A percentile compares a stretch with the other conserved stretches of the same genome.
phyloP scores from a whole-genome alignment of 1,140 invertebrate species.

The Ptiloglossa arizonensis region DNA sequence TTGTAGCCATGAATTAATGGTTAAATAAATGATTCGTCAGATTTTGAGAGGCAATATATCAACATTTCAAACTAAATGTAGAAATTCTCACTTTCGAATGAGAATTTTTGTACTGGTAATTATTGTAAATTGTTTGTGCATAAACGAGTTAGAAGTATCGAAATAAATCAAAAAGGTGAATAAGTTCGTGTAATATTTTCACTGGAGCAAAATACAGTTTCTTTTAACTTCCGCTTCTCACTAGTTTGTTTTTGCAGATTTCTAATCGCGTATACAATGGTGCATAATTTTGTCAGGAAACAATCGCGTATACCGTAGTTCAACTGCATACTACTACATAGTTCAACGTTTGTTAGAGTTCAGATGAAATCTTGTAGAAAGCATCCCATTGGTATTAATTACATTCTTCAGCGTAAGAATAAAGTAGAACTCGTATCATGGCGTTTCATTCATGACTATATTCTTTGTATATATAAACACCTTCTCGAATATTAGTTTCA shows the following conservation, averaged over 20 bases:
- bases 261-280: conserved; percentile 12
- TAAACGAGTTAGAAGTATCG: neutral
- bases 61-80: too few species aligned
- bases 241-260: neutral
- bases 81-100: too few species aligned
- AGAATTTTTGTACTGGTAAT: too few species aligned
- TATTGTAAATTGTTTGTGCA: too few species aligned
- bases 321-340: too few species aligned
- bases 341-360: conserved; percentile 9
- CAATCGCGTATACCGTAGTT: neutral
- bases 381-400: conserved; percentile 11
- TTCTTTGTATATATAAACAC: neutral
- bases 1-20: too few species aligned
- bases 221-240: neutral
- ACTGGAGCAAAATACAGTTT: conserved; percentile 1
- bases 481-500: neutral
- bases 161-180: neutral
- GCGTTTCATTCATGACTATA: too few species aligned
- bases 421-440: neutral
- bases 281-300: neutral
- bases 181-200: neutral
- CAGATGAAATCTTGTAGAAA: conserved; percentile 15
- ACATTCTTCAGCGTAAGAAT: too few species aligned
- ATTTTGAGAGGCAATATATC: too few species aligned
- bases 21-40: too few species aligned